Evolutionary conservation across 2,113 vertebrate species (phyloP).

Genomic region (Grammomys surdaster): DNA sequence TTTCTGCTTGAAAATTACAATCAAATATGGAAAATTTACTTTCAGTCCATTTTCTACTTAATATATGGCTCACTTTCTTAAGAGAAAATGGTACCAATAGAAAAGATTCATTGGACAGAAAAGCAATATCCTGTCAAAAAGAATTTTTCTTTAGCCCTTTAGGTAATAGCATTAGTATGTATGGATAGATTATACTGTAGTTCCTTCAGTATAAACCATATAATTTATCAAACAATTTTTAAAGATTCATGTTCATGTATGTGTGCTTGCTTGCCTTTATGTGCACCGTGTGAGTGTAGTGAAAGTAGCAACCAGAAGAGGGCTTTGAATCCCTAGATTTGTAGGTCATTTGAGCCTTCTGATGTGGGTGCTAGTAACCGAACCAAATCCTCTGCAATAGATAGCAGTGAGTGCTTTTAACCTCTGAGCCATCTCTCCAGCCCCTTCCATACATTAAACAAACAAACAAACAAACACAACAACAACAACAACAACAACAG

Average conservation of each 20-base stretch:
- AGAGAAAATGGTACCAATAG: not conserved
- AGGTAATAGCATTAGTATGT: not conserved
- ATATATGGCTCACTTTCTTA: not conserved
- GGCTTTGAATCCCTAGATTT: not conserved
- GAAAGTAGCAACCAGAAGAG: not conserved
- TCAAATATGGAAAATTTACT: not conserved
- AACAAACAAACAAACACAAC: too few species aligned
- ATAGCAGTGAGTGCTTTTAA: not conserved
- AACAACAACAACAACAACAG: too few species aligned
- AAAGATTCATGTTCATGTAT: not conserved
- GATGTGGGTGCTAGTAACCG: not conserved
- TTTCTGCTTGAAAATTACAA: not conserved
- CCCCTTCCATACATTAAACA: not conserved
- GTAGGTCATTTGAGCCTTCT: not conserved
- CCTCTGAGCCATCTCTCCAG: not conserved
- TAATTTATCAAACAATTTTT: not conserved
- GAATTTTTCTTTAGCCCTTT: not conserved
- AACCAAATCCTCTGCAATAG: not conserved
- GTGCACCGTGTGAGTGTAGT: not conserved
- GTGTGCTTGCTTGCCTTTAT: not conserved
- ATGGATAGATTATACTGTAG: not conserved
- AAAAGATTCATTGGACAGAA: constrained; percentile 35
- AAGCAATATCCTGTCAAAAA: not conserved
- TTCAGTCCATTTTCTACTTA: not conserved
- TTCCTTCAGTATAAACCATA: constrained; percentile 13